Evolutionary conservation across 2,888 invertebrate genomes (phyloP).

Genomic region (Chesias legatella): DNA sequence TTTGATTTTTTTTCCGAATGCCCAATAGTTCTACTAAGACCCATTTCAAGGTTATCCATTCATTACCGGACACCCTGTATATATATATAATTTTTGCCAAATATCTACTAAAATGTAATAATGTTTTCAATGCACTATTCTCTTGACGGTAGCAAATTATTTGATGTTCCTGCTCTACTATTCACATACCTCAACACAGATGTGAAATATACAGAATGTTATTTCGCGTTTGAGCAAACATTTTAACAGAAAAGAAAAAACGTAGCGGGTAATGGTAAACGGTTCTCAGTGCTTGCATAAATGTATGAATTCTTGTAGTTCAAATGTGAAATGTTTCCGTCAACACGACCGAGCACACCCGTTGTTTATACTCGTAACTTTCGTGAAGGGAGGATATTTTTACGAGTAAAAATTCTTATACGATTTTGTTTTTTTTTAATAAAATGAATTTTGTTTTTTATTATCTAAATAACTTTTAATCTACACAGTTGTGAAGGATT

Average conservation of each 20-base stretch:
- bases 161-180: constrained; percentile 11
- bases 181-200: constrained; percentile 6
- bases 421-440: constrained; percentile 13
- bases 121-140: constrained; percentile 5
- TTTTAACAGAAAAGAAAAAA: constrained; percentile 5
- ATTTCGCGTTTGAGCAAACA: constrained; percentile 14
- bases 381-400: constrained; percentile 15
- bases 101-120: too few relatives aligned
- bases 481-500: too few relatives aligned
- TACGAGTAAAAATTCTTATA: constrained; percentile 7
- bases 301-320: constrained; percentile 8
- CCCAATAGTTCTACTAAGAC: too few relatives aligned
- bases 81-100: too few relatives aligned
- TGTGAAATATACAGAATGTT: constrained; percentile 9
- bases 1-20: too few relatives aligned
- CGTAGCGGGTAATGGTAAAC: constrained; percentile 6
- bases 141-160: constrained; percentile 8
- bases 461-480: too few relatives aligned
- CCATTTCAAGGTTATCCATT: too few relatives aligned
- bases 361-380: constrained; percentile 19
- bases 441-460: too few relatives aligned
- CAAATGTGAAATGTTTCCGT: constrained; percentile 14
- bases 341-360: constrained; percentile 13
- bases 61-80: too few relatives aligned
- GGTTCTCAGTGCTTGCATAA: constrained; percentile 7